Conservation (phyloP, 2,113 vertebrate genomes). For the Cnemophilus loriae region DNA sequence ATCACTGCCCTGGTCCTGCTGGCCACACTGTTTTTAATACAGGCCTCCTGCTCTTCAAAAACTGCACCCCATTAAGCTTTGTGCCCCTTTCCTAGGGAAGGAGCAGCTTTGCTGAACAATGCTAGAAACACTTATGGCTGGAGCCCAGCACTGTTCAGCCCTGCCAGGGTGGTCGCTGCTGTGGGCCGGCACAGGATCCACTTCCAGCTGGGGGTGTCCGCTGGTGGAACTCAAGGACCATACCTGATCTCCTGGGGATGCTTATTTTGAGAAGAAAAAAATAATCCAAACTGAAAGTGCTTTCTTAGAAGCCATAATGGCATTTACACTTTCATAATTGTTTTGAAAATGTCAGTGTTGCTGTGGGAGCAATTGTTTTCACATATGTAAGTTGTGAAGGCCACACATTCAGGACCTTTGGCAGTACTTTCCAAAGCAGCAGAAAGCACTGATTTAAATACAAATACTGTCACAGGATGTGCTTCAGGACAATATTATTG, state of each 20-base stretch:
- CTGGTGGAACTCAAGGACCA: neutral
- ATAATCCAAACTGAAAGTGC: neutral
- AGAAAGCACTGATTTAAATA: neutral
- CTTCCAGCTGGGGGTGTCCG: neutral
- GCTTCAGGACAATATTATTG: neutral
- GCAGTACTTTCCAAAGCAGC: neutral
- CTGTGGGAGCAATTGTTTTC: neutral
- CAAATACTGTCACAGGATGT: fast-evolving
- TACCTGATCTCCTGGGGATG: neutral
- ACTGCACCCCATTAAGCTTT: neutral
- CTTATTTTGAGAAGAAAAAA: neutral
- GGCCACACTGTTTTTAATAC: too few relatives aligned
- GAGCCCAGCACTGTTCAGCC: neutral
- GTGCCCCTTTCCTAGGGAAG: neutral
- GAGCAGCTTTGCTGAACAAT: neutral
- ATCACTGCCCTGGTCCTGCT: too few relatives aligned
- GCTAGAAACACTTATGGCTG: fast-evolving
- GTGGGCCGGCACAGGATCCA: neutral
- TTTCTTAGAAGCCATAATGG: neutral
- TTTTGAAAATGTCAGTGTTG: neutral
- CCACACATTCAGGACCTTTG: neutral
- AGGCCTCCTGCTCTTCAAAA: neutral
- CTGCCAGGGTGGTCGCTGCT: neutral
- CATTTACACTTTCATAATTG: neutral
- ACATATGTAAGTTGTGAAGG: neutral